Conservation (phyloP, 2,797 vertebrate genomes). For the Aplochiton taeniatus region DNA sequence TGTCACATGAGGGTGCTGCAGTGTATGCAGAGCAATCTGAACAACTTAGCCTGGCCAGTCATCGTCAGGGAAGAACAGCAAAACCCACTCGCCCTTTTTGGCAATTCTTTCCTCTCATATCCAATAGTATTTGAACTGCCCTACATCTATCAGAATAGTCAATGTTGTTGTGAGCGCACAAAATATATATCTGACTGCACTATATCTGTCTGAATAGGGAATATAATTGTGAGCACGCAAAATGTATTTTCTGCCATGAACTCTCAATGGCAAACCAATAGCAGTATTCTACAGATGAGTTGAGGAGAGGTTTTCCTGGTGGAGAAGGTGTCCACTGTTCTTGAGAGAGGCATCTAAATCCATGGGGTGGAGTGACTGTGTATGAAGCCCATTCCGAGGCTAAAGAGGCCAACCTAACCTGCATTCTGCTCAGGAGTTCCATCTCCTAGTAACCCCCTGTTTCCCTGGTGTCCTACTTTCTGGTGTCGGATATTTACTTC, state of each 20-base stretch:
- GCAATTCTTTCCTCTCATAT: too few species aligned
- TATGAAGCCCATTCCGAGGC: too few species aligned
- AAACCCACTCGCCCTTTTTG: too few species aligned
- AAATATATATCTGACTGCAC: too few species aligned
- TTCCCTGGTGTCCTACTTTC: conserved; percentile 60
- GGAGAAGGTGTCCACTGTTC: neutral
- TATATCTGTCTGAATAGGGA: too few species aligned
- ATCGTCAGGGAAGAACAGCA: too few species aligned
- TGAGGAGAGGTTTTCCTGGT: neutral
- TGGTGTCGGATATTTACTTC: conserved; percentile 60
- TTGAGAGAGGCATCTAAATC: neutral
- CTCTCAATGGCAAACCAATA: neutral
- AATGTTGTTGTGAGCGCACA: neutral
- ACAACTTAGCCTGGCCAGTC: too few species aligned
- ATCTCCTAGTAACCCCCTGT: conserved; percentile 37
- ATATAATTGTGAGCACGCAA: neutral
- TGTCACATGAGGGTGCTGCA: conserved; percentile 17
- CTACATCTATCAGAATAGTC: too few species aligned
- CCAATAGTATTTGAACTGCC: too few species aligned
- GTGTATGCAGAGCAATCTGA: neutral
- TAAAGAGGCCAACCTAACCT: conserved; percentile 50
- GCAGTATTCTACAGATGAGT: too few species aligned
- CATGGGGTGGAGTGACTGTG: conserved; percentile 38
- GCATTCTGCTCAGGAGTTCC: conserved; percentile 45
- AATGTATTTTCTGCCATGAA: neutral